These are phyloP conservation scores for Zelostemma sp. DNA, from an alignment of 1,140 invertebrate species.

Conservation along the genomic window DNA sequence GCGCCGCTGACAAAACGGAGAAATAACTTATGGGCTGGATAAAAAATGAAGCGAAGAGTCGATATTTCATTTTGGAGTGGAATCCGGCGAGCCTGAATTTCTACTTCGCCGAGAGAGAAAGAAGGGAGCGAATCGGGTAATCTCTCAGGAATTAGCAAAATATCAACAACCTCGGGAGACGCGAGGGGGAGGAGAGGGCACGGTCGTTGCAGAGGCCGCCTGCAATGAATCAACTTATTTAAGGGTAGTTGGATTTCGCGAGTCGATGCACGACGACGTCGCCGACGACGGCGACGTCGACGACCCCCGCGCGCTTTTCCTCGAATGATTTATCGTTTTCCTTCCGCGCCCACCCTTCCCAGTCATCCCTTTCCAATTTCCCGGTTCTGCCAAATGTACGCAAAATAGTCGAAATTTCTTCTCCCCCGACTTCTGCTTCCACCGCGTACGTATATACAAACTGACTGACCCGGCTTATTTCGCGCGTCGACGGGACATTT, in stretches of 20 bases:
- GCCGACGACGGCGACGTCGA: slow-evolving; percentile 22
- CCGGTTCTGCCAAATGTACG: slow-evolving; percentile 46
- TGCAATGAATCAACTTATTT: slow-evolving; percentile 70
- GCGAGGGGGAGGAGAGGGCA: slow-evolving; percentile 21
- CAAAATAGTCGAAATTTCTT: slow-evolving; percentile 61
- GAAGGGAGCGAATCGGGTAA: slow-evolving; percentile 46
- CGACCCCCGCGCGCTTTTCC: slow-evolving; percentile 51
- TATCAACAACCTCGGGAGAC: slow-evolving; percentile 54
- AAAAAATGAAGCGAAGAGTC: slow-evolving; percentile 46
- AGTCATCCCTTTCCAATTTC: slow-evolving; percentile 22
- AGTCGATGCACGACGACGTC: slow-evolving; percentile 66
- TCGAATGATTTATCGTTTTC: slow-evolving; percentile 68
- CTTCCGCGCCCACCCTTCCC: slow-evolving; percentile 36
- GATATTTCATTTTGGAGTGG: slow-evolving; percentile 42
- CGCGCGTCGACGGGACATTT: slow-evolving; percentile 5
- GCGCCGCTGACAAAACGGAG: slow-evolving; percentile 23
- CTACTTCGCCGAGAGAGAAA: slow-evolving; percentile 10
- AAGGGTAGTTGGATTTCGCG: slow-evolving; percentile 70
- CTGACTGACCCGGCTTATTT: slow-evolving; percentile 8
- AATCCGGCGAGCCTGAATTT: slow-evolving; percentile 20
- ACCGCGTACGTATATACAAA: neutral
- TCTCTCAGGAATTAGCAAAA: slow-evolving; percentile 64
- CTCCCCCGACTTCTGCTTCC: slow-evolving; percentile 5
- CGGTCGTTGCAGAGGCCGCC: slow-evolving; percentile 49
- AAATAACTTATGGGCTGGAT: slow-evolving; percentile 33